Conservation (phyloP, 2,113 vertebrate genomes). For the Osmerus eperlanus region DNA sequence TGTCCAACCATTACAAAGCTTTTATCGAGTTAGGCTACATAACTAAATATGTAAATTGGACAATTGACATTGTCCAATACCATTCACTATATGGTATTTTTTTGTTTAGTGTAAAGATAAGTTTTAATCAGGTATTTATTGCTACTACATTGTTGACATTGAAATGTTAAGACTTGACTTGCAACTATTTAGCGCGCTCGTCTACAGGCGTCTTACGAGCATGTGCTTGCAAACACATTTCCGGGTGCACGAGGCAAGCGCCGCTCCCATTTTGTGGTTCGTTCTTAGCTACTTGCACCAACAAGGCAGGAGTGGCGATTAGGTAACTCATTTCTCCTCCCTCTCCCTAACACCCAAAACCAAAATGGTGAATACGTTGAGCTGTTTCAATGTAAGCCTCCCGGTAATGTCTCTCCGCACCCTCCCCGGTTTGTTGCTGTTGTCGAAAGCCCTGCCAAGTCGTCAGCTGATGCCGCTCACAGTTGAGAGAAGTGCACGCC, state of each 20-base stretch:
- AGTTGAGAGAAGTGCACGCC: conserved; percentile 58
- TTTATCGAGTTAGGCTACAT: too few relatives aligned
- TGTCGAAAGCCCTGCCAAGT: conserved; percentile 70
- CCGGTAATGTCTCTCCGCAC: not conserved
- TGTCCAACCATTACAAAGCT: too few relatives aligned
- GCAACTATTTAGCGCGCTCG: too few relatives aligned
- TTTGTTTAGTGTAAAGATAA: too few relatives aligned
- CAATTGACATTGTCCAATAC: too few relatives aligned
- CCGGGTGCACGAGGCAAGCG: conserved; percentile 31
- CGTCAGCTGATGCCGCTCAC: conserved; percentile 84
- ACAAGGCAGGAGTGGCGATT: conserved; percentile 33
- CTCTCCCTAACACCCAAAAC: conserved; percentile 27
- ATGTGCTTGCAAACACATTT: conserved; percentile 26
- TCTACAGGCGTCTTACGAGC: too few relatives aligned
- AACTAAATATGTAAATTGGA: too few relatives aligned
- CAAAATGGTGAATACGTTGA: conserved; percentile 60
- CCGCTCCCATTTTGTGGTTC: conserved; percentile 53
- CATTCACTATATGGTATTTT: too few relatives aligned
- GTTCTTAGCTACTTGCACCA: conserved; percentile 14
- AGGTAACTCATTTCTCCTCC: conserved; percentile 38
- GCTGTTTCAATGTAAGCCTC: conserved; percentile 35
- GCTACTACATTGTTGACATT: too few relatives aligned
- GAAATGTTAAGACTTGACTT: too few relatives aligned
- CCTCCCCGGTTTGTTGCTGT: conserved; percentile 53
- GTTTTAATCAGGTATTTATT: too few relatives aligned